phyloP scores from a whole-genome alignment of 2,113 vertebrate genomes.

The Scalopus aquaticus region DNA sequence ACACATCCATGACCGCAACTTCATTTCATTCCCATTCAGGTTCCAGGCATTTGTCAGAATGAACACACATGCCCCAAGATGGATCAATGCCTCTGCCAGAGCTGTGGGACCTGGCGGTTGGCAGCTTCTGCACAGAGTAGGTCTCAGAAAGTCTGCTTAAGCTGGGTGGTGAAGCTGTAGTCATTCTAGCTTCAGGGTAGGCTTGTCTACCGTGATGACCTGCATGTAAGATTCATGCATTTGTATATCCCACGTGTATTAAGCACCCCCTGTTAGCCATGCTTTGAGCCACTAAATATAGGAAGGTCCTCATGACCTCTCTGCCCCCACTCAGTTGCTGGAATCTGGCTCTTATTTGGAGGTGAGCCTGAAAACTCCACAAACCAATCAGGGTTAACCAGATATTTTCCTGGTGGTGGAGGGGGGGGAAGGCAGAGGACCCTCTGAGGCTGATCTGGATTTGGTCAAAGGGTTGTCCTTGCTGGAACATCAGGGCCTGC shows the following conservation, averaged over 20 bases:
- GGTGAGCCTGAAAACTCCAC: not conserved
- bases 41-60: constrained; percentile 11
- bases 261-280: not conserved
- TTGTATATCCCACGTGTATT: not conserved
- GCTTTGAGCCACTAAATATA: not conserved
- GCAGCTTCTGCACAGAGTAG: not conserved
- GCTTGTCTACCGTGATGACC: not conserved
- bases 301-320: not conserved
- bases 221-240: not conserved
- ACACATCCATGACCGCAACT: not conserved
- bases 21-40: not conserved
- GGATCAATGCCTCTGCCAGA: not conserved
- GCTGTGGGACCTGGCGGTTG: not conserved
- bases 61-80: not conserved
- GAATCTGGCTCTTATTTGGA: not conserved
- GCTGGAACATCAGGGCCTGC: not conserved
- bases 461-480: not conserved
- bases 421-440: not conserved
- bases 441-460: not conserved
- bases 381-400: not conserved
- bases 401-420: not conserved
- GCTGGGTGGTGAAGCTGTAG: not conserved
- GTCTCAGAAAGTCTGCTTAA: constrained; percentile 29
- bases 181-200: not conserved
- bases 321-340: not conserved